Conservation (phyloP, 2,888 invertebrate genomes). For the Hipparchia semele region DNA sequence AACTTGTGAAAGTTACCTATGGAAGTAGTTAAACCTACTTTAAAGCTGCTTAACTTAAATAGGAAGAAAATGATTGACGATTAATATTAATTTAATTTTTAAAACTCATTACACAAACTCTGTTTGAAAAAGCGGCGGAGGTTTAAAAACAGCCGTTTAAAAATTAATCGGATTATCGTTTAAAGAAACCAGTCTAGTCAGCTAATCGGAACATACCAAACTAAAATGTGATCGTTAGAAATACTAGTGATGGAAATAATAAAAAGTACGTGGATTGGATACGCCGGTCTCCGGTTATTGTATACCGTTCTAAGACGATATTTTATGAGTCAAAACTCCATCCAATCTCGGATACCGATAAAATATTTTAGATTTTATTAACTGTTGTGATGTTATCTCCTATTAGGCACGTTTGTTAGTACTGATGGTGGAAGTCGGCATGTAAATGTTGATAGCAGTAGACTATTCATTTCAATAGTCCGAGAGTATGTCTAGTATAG, state of each 20-base stretch:
- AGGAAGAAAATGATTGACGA: too few species aligned
- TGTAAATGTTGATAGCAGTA: conserved; percentile 1
- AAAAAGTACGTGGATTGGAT: conserved; percentile 26
- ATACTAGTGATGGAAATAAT: conserved; percentile 9
- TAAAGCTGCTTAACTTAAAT: too few species aligned
- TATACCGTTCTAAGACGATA: conserved; percentile 20
- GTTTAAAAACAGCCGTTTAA: not conserved
- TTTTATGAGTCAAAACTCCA: conserved; percentile 20
- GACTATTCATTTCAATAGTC: not conserved
- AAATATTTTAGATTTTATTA: conserved; percentile 17
- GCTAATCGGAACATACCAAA: conserved; percentile 15
- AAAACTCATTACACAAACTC: not conserved
- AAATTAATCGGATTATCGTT: not conserved
- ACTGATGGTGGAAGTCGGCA: not conserved
- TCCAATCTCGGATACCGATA: conserved; percentile 16
- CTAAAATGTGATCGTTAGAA: conserved; percentile 28
- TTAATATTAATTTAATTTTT: not conserved
- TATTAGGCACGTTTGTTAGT: not conserved
- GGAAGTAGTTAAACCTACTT: too few species aligned
- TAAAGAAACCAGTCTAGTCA: not conserved
- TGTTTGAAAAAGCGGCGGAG: not conserved
- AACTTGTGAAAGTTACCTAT: too few species aligned
- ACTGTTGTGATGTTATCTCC: conserved; percentile 18
- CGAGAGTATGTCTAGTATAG: not conserved
- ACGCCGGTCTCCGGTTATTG: not conserved